phyloP scores from a whole-genome alignment of 2,113 vertebrate species.

The Chitala chitala region DNA sequence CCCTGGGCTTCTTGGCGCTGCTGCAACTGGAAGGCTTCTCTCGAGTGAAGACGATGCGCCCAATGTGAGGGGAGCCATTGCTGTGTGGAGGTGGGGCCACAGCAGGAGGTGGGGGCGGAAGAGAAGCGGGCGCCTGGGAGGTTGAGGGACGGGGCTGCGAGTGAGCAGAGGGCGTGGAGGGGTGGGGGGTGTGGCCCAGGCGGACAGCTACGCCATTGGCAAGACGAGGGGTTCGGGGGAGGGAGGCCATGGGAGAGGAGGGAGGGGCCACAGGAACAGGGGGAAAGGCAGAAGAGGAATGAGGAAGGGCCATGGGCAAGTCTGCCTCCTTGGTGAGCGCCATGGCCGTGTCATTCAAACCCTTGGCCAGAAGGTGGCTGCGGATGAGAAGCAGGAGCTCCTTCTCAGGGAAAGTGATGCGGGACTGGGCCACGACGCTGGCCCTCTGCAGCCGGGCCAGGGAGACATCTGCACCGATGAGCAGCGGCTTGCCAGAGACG shows the following conservation, averaged over 20 bases:
- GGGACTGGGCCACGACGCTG: conserved; percentile 90
- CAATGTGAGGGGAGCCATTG: conserved; percentile 80
- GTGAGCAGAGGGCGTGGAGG: conserved; percentile 61
- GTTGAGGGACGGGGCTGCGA: conserved; percentile 68
- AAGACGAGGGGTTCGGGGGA: conserved; percentile 86
- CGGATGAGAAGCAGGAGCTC: conserved; percentile 91
- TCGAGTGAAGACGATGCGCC: conserved; percentile 91
- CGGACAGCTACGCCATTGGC: conserved; percentile 81
- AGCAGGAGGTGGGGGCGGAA: conserved; percentile 56
- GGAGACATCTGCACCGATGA: conserved; percentile 91
- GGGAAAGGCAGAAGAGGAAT: conserved; percentile 66
- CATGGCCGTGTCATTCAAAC: conserved; percentile 81
- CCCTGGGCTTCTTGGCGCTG: conserved; percentile 81
- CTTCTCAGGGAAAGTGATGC: conserved; percentile 93
- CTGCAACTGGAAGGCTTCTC: conserved; percentile 74
- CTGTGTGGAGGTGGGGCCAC: conserved; percentile 60
- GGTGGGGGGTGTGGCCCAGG: conserved; percentile 67
- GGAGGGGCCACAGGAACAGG: conserved; percentile 60
- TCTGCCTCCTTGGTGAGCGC: conserved; percentile 89
- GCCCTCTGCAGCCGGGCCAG: conserved; percentile 90
- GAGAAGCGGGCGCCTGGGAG: conserved; percentile 61
- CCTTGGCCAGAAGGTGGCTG: conserved; percentile 95
- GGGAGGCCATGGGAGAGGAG: conserved; percentile 72
- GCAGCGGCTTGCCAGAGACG: conserved; percentile 86
- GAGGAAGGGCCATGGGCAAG: conserved; percentile 85